Base-by-base conservation (phyloP, 2,888 invertebrate genomes). In the Eulithis prunata region DNA sequence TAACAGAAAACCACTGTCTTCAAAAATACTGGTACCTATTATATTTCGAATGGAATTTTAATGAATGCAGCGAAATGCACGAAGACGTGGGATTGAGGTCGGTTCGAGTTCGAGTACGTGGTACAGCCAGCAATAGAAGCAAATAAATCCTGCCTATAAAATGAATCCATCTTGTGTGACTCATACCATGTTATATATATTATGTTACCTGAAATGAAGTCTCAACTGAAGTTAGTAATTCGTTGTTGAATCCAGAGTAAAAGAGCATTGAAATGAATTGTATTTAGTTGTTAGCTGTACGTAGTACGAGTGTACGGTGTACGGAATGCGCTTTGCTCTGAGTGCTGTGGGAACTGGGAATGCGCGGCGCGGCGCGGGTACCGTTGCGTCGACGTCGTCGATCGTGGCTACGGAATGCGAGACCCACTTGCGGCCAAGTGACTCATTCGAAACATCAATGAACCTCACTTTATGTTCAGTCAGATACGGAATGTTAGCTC, bases 341-440 rank as follows among this genome's bases (percentile, higher is more conserved):
- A 41, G 41, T 41, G 14, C 54, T 54, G 54, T 54, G 54, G 71
- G 77, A 75, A 82, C 79, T 83, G 86, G 91, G 89, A 89, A 90
- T 90, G 89, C 86, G 87, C 86, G 32, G 38, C 81, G 82, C 84
- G 87, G 87, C 85, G 82, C 77, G 84, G 90, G 91, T 93, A 92
- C 93, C 93, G 93, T 92, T 93, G 89, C 76, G 84, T 79, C 84
- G 82, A 81, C 81, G 82, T 79, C 79, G 21, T 52, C 52, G 32
- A 28, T 32, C 52, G n/a, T n/a, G 88, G 81, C 83, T 76, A 78
- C 79, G 91, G 93, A 91, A 91, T 92, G 91, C 87, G 87, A 89
- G 90, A 83, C 91, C 89, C 86, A 91, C 88, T 91, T 91, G 88
- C 82, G 85, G 83, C 80, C 81, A 49, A 32, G 49, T 89, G 88